Evolutionary conservation across 2,113 vertebrate genomes (phyloP), one percentile per base, ranked within the genome.

Genomic region (Spea multiplicata): DNA sequence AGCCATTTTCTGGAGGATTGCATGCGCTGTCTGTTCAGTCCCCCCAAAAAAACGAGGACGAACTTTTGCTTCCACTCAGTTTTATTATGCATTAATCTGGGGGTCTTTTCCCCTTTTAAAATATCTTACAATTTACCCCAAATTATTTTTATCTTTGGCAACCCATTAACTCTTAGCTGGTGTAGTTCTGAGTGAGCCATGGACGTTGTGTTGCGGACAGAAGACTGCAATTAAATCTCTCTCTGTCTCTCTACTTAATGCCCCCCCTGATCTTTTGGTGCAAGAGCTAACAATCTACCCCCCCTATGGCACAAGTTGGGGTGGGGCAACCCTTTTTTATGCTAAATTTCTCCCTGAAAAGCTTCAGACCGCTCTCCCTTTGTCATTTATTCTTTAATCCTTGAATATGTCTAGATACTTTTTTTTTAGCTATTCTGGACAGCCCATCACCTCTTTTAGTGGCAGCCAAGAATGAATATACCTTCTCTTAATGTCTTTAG

Each of bases 121-220:
- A 86, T 85, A 83, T 78, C 73, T 61, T 5, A 16, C 4, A 71
- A 0, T 83, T 65, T 71, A 77, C 73, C 81, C 79, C 14, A 85
- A 85, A 83, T 71, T 76, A 85, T 68, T 83, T 93, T 93, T 93
- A 89, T 93, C 87, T 89, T 86, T 73, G 78, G 82, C 89, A 89
- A 81, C 84, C 83, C 66, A 4, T 10, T 80, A 82, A 83, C 83
- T 85, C 83, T 85, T 82, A 80, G 66, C 66, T 75, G 73, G 9
- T 30, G 50, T 10, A 12, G 50, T 1, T 68, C 44, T 64, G 47
- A 44, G n/a, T 17, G 61, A 17, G 8, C 5, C 55, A 30, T 30
- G 46, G 66, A 8, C 30, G 17, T 50, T n/a, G 64, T 75, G 74
- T 50, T 16, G 5, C 44, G 44, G 14, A 17, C 2, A 5, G 47